A percentile compares a stretch with the other conserved stretches of the same genome.
phyloP scores from a whole-genome alignment of 2,113 vertebrate genomes.

The Okapia johnstoni region DNA sequence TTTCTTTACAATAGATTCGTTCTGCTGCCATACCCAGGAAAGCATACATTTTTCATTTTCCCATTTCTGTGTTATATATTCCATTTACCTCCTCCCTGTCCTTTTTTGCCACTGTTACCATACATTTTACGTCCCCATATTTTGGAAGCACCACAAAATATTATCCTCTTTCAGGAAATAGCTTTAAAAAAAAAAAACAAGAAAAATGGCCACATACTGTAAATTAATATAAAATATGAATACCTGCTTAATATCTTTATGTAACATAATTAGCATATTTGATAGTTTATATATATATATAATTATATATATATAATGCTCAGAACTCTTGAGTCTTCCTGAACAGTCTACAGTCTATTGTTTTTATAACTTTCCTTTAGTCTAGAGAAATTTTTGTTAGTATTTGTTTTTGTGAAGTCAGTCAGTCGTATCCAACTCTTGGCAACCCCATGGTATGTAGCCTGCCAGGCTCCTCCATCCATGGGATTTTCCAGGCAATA shows the following conservation, averaged over 20 bases:
- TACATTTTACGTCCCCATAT: neutral
- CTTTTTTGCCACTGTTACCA: neutral
- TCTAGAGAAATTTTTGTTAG: neutral
- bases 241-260: neutral
- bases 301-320: neutral
- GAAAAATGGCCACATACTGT: neutral
- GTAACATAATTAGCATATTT: neutral
- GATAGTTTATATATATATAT: neutral
- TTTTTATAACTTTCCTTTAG: neutral
- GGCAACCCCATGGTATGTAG: neutral
- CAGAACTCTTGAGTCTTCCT: neutral
- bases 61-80: neutral
- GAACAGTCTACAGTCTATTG: neutral
- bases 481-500: neutral
- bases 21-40: neutral
- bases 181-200: neutral
- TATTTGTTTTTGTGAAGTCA: neutral
- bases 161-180: neutral
- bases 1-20: neutral
- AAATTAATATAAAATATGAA: neutral
- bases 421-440: neutral
- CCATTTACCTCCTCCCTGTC: neutral
- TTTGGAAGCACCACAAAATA: neutral
- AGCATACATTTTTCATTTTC: neutral
- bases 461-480: neutral